Evolutionary conservation across 2,888 invertebrate species (phyloP).

Genomic region (Protonemura montana): DNA sequence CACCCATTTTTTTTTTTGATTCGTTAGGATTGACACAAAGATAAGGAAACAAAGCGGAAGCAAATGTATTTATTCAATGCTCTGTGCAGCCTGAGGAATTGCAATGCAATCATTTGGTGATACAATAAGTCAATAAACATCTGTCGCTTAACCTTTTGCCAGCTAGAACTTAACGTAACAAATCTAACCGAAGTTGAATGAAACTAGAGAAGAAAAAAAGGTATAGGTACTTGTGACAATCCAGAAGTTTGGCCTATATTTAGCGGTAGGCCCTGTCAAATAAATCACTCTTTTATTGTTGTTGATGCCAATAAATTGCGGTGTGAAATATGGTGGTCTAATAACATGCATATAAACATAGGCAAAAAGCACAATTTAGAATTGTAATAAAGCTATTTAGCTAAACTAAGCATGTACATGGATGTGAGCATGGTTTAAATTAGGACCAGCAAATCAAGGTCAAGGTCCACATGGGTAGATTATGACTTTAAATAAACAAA

Average conservation of each 20-base stretch:
- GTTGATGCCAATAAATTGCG: neutral
- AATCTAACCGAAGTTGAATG: neutral
- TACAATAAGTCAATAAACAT: neutral
- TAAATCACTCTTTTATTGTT: neutral
- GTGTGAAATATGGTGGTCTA: neutral
- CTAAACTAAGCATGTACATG: too few species aligned
- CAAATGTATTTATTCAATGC: neutral
- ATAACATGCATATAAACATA: neutral
- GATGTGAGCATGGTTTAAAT: neutral
- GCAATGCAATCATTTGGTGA: neutral
- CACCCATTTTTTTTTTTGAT: neutral
- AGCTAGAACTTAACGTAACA: neutral
- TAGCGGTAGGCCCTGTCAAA: neutral
- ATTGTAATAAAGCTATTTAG: too few species aligned
- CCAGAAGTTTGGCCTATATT: neutral
- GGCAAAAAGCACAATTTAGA: too few species aligned
- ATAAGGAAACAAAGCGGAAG: constrained; percentile 12
- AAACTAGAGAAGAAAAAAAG: neutral
- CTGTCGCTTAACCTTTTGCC: neutral
- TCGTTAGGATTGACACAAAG: neutral
- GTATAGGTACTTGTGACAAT: neutral
- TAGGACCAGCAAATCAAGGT: neutral
- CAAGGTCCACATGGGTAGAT: neutral
- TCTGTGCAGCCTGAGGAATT: neutral
- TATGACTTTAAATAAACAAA: too few species aligned